Percentiles rank a stretch among this genome's conserved stretches.
Conservation (phyloP, 2,888 invertebrate species). For the Nezara viridula region DNA sequence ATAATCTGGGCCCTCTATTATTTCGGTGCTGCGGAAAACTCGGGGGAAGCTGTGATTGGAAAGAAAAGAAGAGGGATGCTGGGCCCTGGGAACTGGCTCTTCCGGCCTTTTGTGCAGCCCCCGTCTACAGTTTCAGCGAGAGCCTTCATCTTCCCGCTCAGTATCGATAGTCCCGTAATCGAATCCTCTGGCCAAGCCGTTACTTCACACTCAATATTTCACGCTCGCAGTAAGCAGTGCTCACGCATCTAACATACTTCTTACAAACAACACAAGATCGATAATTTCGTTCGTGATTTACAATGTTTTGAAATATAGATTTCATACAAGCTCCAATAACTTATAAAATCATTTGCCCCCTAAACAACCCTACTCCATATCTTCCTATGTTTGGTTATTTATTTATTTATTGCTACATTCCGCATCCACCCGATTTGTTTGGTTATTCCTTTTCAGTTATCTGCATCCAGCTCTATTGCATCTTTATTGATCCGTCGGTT, state of each 20-base stretch:
- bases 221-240: not conserved
- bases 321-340: too few relatives aligned
- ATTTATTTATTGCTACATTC: too few relatives aligned
- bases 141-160: constrained; percentile 26
- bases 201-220: not conserved
- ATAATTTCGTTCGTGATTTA: not conserved
- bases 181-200: not conserved
- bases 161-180: constrained; percentile 21
- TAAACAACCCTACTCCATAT: too few relatives aligned
- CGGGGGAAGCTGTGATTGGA: not conserved
- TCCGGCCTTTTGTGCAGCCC: constrained; percentile 27
- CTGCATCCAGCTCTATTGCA: too few relatives aligned
- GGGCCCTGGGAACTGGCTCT: constrained; percentile 27
- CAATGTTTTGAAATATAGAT: too few relatives aligned
- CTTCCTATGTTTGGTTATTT: too few relatives aligned
- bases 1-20: not conserved
- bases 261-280: not conserved
- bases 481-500: too few relatives aligned
- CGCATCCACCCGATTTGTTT: too few relatives aligned
- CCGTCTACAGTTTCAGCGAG: constrained; percentile 41
- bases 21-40: not conserved
- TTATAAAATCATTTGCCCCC: too few relatives aligned
- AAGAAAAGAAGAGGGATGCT: constrained; percentile 19
- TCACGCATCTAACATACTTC: not conserved
- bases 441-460: too few relatives aligned